phyloP scores from a whole-genome alignment of 2,888 invertebrate species.

The Diaperis boleti region DNA sequence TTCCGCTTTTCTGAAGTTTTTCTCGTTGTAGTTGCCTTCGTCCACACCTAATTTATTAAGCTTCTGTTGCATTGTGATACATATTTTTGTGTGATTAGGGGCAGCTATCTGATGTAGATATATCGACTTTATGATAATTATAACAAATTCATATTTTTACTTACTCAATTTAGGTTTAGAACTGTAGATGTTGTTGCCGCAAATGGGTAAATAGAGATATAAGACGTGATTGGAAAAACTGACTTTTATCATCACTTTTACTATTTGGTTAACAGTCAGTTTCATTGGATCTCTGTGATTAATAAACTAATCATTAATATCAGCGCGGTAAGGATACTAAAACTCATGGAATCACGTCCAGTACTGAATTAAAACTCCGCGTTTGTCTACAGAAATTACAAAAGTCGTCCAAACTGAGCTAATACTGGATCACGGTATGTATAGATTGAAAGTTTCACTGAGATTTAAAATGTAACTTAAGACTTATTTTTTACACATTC shows the following conservation, averaged over 20 bases:
- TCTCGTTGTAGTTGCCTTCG: conserved; percentile 77
- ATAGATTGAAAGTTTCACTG: not conserved
- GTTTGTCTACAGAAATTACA: not conserved
- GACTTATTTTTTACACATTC: not conserved
- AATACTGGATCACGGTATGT: not conserved
- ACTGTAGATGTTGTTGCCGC: not conserved
- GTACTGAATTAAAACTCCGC: not conserved
- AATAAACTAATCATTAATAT: not conserved
- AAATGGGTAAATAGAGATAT: not conserved
- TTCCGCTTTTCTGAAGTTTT: conserved; percentile 90
- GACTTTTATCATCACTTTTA: not conserved
- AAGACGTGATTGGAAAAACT: not conserved
- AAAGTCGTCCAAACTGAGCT: not conserved
- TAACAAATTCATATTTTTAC: conserved; percentile 58
- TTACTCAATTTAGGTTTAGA: conserved; percentile 45
- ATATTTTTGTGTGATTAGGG: conserved; percentile 55
- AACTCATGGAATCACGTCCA: not conserved
- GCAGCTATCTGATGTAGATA: conserved; percentile 59
- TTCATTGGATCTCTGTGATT: not conserved
- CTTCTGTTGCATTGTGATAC: conserved; percentile 64
- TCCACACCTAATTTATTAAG: conserved; percentile 51
- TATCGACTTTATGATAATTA: conserved; percentile 53
- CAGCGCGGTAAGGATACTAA: not conserved
- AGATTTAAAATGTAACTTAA: not conserved
- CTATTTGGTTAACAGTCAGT: not conserved